Evolutionary conservation across 2,113 vertebrate species (phyloP).

Genomic region (Triplophysa tibetana): DNA sequence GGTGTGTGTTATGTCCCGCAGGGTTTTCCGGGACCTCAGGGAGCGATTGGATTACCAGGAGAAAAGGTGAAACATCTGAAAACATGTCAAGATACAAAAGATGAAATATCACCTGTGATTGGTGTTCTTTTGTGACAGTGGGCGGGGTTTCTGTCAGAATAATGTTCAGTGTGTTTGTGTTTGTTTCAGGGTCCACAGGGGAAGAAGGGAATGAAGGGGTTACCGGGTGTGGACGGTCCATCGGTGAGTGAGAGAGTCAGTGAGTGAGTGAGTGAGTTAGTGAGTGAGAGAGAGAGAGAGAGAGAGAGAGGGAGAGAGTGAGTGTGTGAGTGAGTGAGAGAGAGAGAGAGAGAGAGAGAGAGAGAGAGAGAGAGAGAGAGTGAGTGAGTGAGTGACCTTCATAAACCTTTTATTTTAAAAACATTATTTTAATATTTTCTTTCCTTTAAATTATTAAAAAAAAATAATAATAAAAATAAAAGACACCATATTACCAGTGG

Average conservation of each 20-base stretch:
- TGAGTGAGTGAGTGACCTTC: no score
- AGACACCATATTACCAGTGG: no score
- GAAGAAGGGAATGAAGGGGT: conserved; percentile 81
- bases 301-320: no score
- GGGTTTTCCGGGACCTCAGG: conserved; percentile 90
- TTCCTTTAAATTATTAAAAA: no score
- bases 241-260: conserved; percentile 78
- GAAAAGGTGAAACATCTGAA: conserved; percentile 77
- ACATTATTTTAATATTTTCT: no score
- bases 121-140: neutral
- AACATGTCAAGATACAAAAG: no score
- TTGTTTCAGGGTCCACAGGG: conserved; percentile 82
- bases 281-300: conserved; percentile 53
- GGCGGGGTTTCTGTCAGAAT: neutral
- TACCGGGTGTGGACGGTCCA: conserved; percentile 84
- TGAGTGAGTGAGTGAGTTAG: conserved; percentile 34
- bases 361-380: no score
- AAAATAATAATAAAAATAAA: no score
- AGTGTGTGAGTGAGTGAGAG: no score
- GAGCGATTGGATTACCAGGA: conserved; percentile 82
- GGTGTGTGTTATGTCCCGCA: conserved; percentile 56
- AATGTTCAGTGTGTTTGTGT: conserved; percentile 39
- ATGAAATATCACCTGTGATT: neutral
- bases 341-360: no score
- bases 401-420: no score